These are phyloP conservation scores for Biston stratarius DNA, from an alignment of 2,888 invertebrate species.

Conservation along the genomic window DNA sequence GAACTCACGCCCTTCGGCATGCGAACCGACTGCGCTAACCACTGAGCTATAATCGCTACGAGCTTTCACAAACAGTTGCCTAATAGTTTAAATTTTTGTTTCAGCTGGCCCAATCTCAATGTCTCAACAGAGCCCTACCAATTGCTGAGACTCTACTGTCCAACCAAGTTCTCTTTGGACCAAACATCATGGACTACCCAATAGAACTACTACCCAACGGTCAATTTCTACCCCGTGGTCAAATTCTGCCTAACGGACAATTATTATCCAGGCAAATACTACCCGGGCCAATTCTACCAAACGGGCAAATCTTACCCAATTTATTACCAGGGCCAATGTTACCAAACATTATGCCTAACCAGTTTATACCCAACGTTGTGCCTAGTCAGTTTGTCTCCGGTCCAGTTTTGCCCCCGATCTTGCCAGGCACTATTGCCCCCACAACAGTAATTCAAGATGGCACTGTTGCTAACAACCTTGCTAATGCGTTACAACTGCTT, in stretches of 20 bases:
- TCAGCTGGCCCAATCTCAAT: slow-evolving; percentile 61
- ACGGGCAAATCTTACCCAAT: slow-evolving; percentile 39
- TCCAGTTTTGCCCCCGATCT: slow-evolving; percentile 9
- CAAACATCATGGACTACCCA: background rate
- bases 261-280: slow-evolving; percentile 28
- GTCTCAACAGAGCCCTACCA: slow-evolving; percentile 58
- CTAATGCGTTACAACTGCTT: slow-evolving; percentile 71
- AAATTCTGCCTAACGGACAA: slow-evolving; percentile 2
- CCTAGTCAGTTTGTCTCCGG: slow-evolving; percentile 9
- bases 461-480: slow-evolving; percentile 72
- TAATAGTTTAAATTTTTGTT: slow-evolving; percentile 35
- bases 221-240: background rate
- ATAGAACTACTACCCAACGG: slow-evolving; percentile 5
- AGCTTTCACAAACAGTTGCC: background rate
- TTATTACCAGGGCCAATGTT: background rate
- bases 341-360: background rate
- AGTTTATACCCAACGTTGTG: slow-evolving; percentile 7
- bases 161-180: background rate
- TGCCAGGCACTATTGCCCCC: background rate
- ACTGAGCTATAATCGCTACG: no score
- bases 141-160: slow-evolving; percentile 51
- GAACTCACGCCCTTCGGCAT: no score
- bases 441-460: slow-evolving; percentile 70
- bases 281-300: slow-evolving; percentile 42
- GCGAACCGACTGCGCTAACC: no score